Base-by-base conservation (phyloP, 2,113 vertebrate species). In the zebrafish (Danio rerio) region DNA sequence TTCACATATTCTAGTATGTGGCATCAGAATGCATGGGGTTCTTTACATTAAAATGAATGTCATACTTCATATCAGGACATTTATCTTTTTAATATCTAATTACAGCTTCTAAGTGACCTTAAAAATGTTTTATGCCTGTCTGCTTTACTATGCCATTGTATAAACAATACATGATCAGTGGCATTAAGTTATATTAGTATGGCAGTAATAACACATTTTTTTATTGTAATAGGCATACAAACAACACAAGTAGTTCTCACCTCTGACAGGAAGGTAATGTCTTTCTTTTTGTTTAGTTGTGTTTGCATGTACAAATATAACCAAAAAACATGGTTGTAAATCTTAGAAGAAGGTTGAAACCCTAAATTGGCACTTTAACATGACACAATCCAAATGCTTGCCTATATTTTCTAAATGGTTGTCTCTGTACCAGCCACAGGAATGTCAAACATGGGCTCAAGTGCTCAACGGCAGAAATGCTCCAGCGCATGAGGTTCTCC, bases 401-500 rank as follows among this genome's bases (percentile, higher is more conserved):
- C 85, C 84, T 82, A 78, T 70, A 85, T 86, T 81, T 89, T 90
- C 88, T 86, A 90, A 89, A 86, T 81, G 76, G 81, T 86, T 85
- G 78, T 90, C 88, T 88, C 85, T 85, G 81, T 81, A 81, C 8
- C 50, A 72, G 87, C 91, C 91, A 89, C 93, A 93, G 91, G 91
- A 92, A 93, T 93, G 90, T 90, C 89, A 92, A 91, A 92, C 86
- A 91, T 83, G 89, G 88, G 86, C 88, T 90, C 84, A 69, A 81
- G 81, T 76, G 81, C 71, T 89, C 81, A 85, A 84, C 84, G 59
- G 42, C 87, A 87, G 83, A 83, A 88, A 92, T 65, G 89, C 72
- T 82, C 85, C 73, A 49, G 86, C 84, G 63, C 50, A 78, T 87
- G 86, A 79, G 76, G 47, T 79, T 78, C 59, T 79, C 62, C 87